phyloP scores from a whole-genome alignment of 2,888 invertebrate species.

The Hoplodrina ambigua region DNA sequence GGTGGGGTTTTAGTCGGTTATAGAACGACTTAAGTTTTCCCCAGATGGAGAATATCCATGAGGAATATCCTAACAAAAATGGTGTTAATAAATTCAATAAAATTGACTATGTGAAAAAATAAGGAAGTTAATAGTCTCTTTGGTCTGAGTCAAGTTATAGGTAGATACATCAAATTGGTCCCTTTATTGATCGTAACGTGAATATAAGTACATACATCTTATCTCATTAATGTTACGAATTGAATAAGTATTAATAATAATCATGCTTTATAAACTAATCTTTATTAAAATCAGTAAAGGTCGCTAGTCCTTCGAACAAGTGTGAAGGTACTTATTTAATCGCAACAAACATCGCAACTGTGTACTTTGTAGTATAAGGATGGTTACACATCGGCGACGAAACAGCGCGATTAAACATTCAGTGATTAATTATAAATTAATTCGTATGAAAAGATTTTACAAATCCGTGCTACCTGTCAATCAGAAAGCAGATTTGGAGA shows the following conservation, averaged over 20 bases:
- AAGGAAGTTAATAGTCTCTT: too few relatives aligned
- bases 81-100: too few relatives aligned
- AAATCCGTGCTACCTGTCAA: neutral
- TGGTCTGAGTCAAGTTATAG: too few relatives aligned
- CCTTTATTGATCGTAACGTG: neutral
- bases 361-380: slow-evolving; percentile 22
- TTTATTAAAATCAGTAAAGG: neutral
- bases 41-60: too few relatives aligned
- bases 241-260: neutral
- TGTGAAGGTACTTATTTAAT: slow-evolving; percentile 17
- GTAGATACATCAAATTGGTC: too few relatives aligned
- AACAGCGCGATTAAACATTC: neutral
- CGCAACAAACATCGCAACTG: slow-evolving; percentile 25
- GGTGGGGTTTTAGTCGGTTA: too few relatives aligned
- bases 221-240: neutral
- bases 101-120: too few relatives aligned
- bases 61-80: too few relatives aligned
- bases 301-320: neutral
- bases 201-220: too few relatives aligned
- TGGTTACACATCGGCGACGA: neutral
- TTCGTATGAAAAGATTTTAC: neutral
- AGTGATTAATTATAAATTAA: neutral
- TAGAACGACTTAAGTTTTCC: too few relatives aligned
- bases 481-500: neutral
- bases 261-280: neutral